Evolutionary conservation across 2,888 invertebrate genomes (phyloP).

Genomic region (Penaeus monodon): DNA sequence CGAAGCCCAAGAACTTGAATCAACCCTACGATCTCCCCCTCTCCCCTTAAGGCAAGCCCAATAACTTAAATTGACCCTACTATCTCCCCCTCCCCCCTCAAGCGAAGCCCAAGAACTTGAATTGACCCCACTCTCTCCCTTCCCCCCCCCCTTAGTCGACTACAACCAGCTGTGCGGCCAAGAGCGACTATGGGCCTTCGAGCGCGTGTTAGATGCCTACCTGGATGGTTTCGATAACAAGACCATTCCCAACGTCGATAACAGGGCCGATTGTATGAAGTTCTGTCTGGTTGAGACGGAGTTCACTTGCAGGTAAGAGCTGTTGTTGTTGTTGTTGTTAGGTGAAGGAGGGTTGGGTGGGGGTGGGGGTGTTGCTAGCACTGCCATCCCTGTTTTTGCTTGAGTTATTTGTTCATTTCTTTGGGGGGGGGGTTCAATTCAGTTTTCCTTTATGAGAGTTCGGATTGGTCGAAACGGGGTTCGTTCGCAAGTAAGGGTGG

Average conservation of each 20-base stretch:
- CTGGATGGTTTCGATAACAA: slow-evolving; percentile 71
- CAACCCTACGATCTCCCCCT: no score
- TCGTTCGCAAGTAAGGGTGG: slow-evolving; percentile 69
- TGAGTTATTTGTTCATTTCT: no score
- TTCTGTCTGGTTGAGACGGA: slow-evolving; percentile 72
- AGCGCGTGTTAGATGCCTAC: slow-evolving; percentile 71
- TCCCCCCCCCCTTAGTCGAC: slow-evolving; percentile 67
- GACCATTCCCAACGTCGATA: slow-evolving; percentile 69
- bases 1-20: no score
- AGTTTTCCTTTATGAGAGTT: slow-evolving; percentile 66
- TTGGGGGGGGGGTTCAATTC: no score
- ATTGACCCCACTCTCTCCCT: background rate
- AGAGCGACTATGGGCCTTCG: slow-evolving; percentile 72
- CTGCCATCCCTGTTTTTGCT: no score
- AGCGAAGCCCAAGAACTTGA: background rate
- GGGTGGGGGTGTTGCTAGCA: no score
- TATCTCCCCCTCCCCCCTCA: background rate
- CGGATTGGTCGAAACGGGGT: slow-evolving; percentile 72
- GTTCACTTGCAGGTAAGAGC: slow-evolving; percentile 70
- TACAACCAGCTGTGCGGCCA: slow-evolving; percentile 70
- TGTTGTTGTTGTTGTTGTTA: slow-evolving; percentile 66
- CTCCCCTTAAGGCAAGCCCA: no score
- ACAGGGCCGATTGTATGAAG: slow-evolving; percentile 71
- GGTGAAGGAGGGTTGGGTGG: background rate
- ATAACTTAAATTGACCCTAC: background rate